A percentile compares a stretch with the other conserved stretches of the same genome.
These are phyloP conservation scores for Camptogramma bilineatum DNA, from an alignment of 2,888 invertebrate species.

Conservation along the genomic window DNA sequence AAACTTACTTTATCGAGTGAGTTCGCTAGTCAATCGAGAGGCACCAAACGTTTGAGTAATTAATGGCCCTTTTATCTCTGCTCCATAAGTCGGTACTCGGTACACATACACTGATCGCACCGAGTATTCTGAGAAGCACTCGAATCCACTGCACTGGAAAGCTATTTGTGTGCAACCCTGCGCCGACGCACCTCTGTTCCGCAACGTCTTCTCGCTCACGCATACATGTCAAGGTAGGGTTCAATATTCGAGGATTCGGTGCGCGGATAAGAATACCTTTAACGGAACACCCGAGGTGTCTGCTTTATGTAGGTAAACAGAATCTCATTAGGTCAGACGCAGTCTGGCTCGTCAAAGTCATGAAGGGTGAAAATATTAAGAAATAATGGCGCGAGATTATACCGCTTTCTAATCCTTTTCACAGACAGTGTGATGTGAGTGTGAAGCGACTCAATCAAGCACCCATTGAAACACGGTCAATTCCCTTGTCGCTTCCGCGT, in stretches of 20 bases:
- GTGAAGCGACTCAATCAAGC: conserved; percentile 65
- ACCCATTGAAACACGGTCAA: conserved; percentile 80
- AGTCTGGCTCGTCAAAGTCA: conserved; percentile 49
- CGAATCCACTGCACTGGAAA: conserved; percentile 70
- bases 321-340: conserved; percentile 71
- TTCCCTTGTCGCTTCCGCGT: conserved; percentile 76
- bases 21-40: conserved; percentile 48
- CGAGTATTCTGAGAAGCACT: conserved; percentile 75
- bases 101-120: conserved; percentile 51
- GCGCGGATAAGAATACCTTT: conserved; percentile 73
- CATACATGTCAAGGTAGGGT: conserved; percentile 85
- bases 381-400: conserved; percentile 53
- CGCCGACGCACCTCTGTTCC: conserved; percentile 73
- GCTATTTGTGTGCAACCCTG: conserved; percentile 83
- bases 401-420: conserved; percentile 71
- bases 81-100: conserved; percentile 39
- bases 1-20: too few species aligned
- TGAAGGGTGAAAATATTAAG: conserved; percentile 47
- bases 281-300: conserved; percentile 68
- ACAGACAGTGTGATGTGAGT: conserved; percentile 56
- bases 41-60: conserved; percentile 47
- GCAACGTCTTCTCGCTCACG: conserved; percentile 72
- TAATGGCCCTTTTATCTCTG: conserved; percentile 52
- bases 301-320: conserved; percentile 68
- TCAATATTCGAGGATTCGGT: conserved; percentile 82